phyloP scores from a whole-genome alignment of 1,140 invertebrate species.

The Conopomorpha cramerella region DNA sequence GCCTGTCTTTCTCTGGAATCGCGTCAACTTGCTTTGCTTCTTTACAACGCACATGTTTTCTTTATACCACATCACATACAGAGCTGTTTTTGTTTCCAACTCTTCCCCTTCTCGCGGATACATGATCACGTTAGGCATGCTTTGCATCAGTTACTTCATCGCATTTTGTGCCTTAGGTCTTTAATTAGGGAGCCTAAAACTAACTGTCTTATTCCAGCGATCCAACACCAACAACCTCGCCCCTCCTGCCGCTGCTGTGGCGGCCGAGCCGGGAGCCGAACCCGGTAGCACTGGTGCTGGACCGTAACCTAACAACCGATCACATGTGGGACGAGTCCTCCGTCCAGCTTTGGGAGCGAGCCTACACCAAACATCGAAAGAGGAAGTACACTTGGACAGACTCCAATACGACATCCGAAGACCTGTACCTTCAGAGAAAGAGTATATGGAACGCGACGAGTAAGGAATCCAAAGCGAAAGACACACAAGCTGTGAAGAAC shows the following conservation, averaged over 20 bases:
- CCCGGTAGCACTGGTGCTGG: slow-evolving; percentile 32
- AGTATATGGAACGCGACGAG: too few relatives aligned
- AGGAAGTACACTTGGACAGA: slow-evolving; percentile 26
- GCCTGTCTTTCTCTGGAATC: too few relatives aligned
- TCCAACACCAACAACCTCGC: slow-evolving; percentile 24
- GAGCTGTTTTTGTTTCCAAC: too few relatives aligned
- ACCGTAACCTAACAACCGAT: slow-evolving; percentile 17
- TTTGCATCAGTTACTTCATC: not conserved
- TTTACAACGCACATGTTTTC: slow-evolving; percentile 4
- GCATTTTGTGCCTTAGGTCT: not conserved
- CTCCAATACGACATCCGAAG: too few relatives aligned
- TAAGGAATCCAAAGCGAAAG: too few relatives aligned
- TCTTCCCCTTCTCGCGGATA: not conserved
- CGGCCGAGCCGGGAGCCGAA: slow-evolving; percentile 19
- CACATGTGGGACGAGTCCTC: slow-evolving; percentile 26
- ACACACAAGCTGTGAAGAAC: too few relatives aligned
- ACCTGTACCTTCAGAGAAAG: too few relatives aligned
- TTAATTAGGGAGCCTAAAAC: too few relatives aligned
- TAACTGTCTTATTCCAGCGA: slow-evolving; percentile 29
- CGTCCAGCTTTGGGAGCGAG: slow-evolving; percentile 35
- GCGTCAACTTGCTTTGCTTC: too few relatives aligned
- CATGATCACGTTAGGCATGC: not conserved
- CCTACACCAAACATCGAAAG: slow-evolving; percentile 34
- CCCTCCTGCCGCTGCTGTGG: slow-evolving; percentile 30
- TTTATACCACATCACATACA: not conserved